These are phyloP conservation scores for Epistrophella euchroma DNA, from an alignment of 2,888 invertebrate genomes.

Conservation along the genomic window DNA sequence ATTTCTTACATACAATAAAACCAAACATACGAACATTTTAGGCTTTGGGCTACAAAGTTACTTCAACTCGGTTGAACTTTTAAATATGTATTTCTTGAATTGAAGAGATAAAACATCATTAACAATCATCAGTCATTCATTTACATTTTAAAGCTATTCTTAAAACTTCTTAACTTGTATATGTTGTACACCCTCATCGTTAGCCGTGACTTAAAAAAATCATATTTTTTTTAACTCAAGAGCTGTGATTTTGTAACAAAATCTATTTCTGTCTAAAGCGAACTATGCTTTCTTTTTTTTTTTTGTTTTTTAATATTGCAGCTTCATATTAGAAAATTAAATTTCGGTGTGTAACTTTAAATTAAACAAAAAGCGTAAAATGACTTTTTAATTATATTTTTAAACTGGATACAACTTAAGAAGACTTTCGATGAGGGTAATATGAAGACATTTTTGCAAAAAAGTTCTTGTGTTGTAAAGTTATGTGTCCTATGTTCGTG, in stretches of 20 bases:
- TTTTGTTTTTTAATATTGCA: background rate
- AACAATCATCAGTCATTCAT: background rate
- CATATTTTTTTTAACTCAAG: background rate
- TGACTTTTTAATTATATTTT: background rate
- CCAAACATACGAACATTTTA: too few species aligned
- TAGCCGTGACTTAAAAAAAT: background rate
- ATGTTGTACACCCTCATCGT: background rate
- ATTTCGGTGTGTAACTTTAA: too few species aligned
- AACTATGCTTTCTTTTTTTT: background rate
- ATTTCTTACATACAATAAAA: too few species aligned
- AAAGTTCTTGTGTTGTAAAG: constrained; percentile 53
- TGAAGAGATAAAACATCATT: background rate
- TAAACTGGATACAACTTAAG: background rate
- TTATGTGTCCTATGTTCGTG: constrained; percentile 51
- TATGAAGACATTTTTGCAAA: constrained; percentile 10
- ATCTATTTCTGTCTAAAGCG: background rate
- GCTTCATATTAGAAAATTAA: background rate
- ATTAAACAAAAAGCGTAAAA: background rate
- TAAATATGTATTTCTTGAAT: background rate
- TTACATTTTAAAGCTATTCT: background rate
- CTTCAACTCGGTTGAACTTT: background rate
- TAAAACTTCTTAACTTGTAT: background rate
- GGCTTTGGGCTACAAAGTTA: background rate
- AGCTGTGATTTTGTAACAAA: background rate
- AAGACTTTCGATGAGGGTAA: constrained; percentile 7